Evolutionary conservation across 2,888 invertebrate genomes (phyloP).

Genomic region (Cataglyphis livida): DNA sequence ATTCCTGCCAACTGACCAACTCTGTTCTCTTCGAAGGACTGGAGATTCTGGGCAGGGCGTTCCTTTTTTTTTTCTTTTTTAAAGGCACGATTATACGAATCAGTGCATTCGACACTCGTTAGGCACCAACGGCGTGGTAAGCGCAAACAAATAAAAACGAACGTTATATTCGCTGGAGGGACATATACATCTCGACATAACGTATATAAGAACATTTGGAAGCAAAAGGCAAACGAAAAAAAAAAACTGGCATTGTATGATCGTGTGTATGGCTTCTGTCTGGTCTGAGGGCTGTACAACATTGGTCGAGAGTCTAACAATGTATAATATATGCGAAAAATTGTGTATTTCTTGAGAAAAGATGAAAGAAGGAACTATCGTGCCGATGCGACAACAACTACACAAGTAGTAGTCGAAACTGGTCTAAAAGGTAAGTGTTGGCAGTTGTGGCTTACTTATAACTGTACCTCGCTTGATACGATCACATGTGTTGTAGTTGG

Average conservation of each 20-base stretch:
- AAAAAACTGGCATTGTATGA: conserved; percentile 65
- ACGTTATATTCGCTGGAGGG: conserved; percentile 51
- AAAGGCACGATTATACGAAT: conserved; percentile 2
- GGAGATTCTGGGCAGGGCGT: not conserved
- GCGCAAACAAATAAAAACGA: conserved; percentile 72
- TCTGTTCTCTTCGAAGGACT: conserved; percentile 1
- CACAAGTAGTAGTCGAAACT: conserved; percentile 71
- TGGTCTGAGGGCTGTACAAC: conserved; percentile 26
- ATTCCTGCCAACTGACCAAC: conserved; percentile 46
- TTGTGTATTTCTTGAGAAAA: conserved; percentile 55
- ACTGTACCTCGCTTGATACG: conserved; percentile 97
- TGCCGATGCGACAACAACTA: conserved; percentile 84
- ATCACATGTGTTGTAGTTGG: conserved; percentile 97
- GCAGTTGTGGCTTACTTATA: conserved; percentile 91
- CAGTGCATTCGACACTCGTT: conserved; percentile 64
- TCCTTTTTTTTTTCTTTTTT: not conserved
- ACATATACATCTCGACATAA: conserved; percentile 58
- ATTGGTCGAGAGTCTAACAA: conserved; percentile 52
- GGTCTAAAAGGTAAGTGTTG: conserved; percentile 80
- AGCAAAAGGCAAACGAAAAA: conserved; percentile 75
- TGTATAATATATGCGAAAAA: conserved; percentile 57
- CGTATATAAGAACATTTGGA: conserved; percentile 62
- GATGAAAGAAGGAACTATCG: conserved; percentile 77
- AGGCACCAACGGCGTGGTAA: conserved; percentile 76
- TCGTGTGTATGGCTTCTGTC: conserved; percentile 34